Conservation (phyloP, 2,888 invertebrate genomes). For the Nemoura dubitans region DNA sequence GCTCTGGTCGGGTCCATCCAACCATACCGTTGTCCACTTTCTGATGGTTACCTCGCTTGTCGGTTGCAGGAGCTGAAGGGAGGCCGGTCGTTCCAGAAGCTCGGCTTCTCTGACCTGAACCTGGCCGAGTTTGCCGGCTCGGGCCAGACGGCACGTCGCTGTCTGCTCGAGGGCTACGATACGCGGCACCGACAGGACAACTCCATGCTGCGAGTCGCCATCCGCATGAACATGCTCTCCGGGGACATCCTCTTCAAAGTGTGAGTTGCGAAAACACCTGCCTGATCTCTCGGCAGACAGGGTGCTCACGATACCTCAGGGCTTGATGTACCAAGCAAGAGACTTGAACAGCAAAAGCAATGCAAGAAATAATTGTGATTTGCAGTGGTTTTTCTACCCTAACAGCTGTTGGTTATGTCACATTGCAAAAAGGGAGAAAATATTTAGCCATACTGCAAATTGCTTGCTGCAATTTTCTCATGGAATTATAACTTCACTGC, state of each 20-base stretch:
- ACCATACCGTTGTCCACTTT: too few species aligned
- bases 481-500: too few species aligned
- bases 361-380: too few species aligned
- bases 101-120: conserved; percentile 97
- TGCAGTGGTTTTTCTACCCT: too few species aligned
- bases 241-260: conserved; percentile 98
- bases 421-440: too few species aligned
- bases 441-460: too few species aligned
- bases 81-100: conserved; percentile 90
- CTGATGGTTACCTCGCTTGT: not conserved
- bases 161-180: conserved; percentile 95
- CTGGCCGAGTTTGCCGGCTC: conserved; percentile 96
- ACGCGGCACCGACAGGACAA: conserved; percentile 93
- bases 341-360: too few species aligned
- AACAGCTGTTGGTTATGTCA: too few species aligned
- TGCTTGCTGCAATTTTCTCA: too few species aligned
- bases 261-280: too few species aligned
- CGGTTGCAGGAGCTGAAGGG: conserved; percentile 71
- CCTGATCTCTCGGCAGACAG: too few species aligned
- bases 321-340: not conserved
- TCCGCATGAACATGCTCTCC: conserved; percentile 92
- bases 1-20: too few species aligned
- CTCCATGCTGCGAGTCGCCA: conserved; percentile 90
- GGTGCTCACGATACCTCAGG: not conserved
- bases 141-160: conserved; percentile 85